Evolutionary conservation across 2,888 invertebrate genomes (phyloP), one percentile per base, ranked within the genome.

Genomic region (Imbricaverruca yamaguchii): DNA sequence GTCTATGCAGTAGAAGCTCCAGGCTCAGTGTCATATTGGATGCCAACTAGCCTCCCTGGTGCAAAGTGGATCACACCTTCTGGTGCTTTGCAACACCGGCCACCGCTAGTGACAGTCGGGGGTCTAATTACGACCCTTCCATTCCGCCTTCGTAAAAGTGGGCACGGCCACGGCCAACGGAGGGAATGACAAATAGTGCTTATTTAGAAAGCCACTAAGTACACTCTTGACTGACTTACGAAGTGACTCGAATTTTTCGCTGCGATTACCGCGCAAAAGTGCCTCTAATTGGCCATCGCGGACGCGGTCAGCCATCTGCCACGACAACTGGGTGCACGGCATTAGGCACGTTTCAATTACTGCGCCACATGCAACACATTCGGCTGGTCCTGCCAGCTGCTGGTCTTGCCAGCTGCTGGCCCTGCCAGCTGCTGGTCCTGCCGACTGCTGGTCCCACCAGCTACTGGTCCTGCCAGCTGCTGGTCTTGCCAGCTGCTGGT

Each of bases 161-260:
- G 4, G 74, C 1, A 18, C n/a, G 15, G 39, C 67, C n/a, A 39
- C 18, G 21, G 18, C 55, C 53, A 11, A 18, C 74, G 74, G 21
- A 6, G 11, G 55, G 8, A 69, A 18, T 55, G 74, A 74, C 74
- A 10, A 74, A 11, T 55, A 9, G 18, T 21, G 53, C 74, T 74
- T 55, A 74, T 74, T 74, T 74, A 55, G 74, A 55, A 74, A 55
- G 74, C 74, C 74, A 53, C 74, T 69, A 74, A 74, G 74, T 55
- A 74, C 74, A n/a, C 74, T 9, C 74, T 55, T 39, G 55, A 55
- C 74, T 53, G 74, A 74, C 53, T 74, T 74, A 74, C 74, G 55
- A 55, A 74, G 74, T 74, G 74, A 74, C 74, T 74, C 53, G 55
- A 74, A 74, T 74, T 74, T 74, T 53, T 74, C 74, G 74, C 21